phyloP scores from a whole-genome alignment of 1,140 invertebrate species.

The Hylaeus anthracinus region DNA sequence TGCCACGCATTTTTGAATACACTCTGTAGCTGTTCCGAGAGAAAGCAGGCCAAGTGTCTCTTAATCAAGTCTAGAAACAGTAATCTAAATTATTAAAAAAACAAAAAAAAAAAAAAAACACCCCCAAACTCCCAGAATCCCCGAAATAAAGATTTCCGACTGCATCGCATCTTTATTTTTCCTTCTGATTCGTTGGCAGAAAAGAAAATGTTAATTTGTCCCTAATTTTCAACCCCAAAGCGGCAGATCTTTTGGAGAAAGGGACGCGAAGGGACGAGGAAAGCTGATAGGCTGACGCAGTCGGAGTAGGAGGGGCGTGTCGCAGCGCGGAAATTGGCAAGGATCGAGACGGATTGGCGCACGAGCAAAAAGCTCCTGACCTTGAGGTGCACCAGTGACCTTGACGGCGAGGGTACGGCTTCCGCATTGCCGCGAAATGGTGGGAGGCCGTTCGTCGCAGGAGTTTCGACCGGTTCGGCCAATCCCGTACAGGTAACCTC shows the following conservation, averaged over 20 bases:
- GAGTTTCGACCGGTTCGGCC: conserved; percentile 28
- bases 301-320: background rate
- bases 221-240: too few species aligned
- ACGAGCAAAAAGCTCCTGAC: conserved; percentile 39
- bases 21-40: too few species aligned
- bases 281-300: background rate
- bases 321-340: conserved; percentile 41
- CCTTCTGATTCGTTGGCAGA: too few species aligned
- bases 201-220: too few species aligned
- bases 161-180: too few species aligned
- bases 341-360: conserved; percentile 35
- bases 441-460: conserved; percentile 42
- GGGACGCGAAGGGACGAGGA: background rate
- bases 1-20: too few species aligned
- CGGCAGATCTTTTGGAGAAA: background rate
- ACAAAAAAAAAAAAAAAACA: too few species aligned
- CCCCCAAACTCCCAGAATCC: too few species aligned
- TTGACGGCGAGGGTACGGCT: conserved; percentile 26
- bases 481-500: conserved; percentile 6
- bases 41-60: too few species aligned
- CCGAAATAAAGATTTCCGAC: too few species aligned
- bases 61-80: too few species aligned
- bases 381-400: conserved; percentile 39
- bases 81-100: too few species aligned
- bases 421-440: conserved; percentile 44